Evolutionary conservation across 2,797 vertebrate genomes (phyloP).

Genomic region (Aeoliscus strigatus): DNA sequence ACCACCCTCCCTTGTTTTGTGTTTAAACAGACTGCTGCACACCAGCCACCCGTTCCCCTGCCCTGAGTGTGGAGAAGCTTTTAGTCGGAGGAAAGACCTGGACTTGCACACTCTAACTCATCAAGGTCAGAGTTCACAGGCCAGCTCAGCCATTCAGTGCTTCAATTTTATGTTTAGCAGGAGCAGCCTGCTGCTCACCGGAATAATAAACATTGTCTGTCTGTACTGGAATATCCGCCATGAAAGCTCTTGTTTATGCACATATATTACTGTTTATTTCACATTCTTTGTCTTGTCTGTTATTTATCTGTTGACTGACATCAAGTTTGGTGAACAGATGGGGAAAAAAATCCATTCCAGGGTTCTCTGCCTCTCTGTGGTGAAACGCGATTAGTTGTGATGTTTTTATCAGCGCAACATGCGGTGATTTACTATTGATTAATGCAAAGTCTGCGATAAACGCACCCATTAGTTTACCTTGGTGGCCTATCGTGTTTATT

Average conservation of each 20-base stretch:
- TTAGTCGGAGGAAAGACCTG: conserved; percentile 83
- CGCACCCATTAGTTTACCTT: conserved; percentile 8
- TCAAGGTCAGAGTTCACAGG: conserved; percentile 69
- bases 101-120: conserved; percentile 85
- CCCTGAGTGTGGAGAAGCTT: conserved; percentile 80
- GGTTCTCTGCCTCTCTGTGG: conserved; percentile 6
- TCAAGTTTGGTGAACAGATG: conserved; percentile 4
- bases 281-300: background rate
- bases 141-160: background rate
- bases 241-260: conserved; percentile 3
- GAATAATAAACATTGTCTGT: background rate
- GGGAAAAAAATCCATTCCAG: conserved; percentile 15
- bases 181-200: background rate
- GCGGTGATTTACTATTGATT: conserved; percentile 55
- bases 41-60: conserved; percentile 89
- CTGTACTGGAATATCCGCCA: background rate
- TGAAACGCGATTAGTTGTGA: conserved; percentile 39
- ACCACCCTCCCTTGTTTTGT: background rate
- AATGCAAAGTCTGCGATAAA: conserved; percentile 37
- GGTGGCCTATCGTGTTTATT: conserved; percentile 44
- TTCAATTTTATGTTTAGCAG: background rate
- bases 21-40: conserved; percentile 77
- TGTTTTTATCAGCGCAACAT: conserved; percentile 35
- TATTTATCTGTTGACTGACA: conserved; percentile 1
- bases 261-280: background rate